Conservation (phyloP, 2,888 invertebrate genomes). For the Phorcus lineatus region DNA sequence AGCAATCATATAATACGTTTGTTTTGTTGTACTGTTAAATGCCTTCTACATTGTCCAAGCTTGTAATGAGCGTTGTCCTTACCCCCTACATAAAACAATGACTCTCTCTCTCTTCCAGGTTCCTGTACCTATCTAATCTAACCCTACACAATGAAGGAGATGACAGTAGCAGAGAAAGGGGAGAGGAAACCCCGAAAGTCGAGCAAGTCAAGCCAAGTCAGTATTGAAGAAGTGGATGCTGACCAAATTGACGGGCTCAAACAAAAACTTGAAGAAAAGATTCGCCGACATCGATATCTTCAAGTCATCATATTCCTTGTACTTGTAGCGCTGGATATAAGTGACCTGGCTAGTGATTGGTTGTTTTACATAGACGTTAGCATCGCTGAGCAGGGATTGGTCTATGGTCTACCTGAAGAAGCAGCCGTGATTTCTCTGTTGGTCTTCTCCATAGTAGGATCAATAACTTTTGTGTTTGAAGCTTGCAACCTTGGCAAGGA, state of each 20-base stretch:
- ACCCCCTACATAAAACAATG: too few species aligned
- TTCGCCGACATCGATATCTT: conserved; percentile 23
- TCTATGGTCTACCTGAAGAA: conserved; percentile 53
- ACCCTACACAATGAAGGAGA: background rate
- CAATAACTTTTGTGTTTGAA: conserved; percentile 45
- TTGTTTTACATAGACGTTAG: conserved; percentile 53
- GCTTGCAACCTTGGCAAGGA: conserved; percentile 42
- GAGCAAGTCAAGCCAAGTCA: background rate
- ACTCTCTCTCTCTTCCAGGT: too few species aligned
- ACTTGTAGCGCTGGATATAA: conserved; percentile 48
- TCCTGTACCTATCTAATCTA: too few species aligned
- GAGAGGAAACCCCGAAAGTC: too few species aligned
- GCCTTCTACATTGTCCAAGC: too few species aligned
- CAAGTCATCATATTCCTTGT: conserved; percentile 42
- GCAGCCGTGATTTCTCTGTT: conserved; percentile 40
- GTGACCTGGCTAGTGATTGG: conserved; percentile 58
- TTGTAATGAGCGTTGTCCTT: too few species aligned
- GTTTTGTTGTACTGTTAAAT: too few species aligned
- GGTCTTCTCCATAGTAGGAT: conserved; percentile 53
- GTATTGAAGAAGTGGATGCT: background rate
- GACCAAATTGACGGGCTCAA: conserved; percentile 16
- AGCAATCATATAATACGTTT: too few species aligned
- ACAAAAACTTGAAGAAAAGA: conserved; percentile 18
- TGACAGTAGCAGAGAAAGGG: background rate
- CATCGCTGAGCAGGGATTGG: conserved; percentile 49